Evolutionary conservation across 1,140 invertebrate species (phyloP).

Genomic region (Hycleus phaleratus): DNA sequence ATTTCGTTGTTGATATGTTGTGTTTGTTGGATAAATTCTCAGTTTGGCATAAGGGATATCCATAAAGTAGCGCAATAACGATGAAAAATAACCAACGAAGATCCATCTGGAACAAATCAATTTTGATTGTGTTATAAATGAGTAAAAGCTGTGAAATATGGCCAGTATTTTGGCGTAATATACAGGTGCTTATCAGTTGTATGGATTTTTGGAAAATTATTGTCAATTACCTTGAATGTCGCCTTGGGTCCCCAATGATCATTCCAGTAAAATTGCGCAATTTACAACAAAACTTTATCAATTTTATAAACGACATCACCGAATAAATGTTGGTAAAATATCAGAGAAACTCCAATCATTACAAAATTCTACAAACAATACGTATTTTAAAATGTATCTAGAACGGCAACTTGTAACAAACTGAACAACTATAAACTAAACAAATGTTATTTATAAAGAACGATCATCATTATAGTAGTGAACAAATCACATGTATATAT

Average conservation of each 20-base stretch:
- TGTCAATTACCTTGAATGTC: conserved; percentile 3
- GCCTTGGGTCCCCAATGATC: conserved; percentile 6
- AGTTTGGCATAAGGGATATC: not conserved
- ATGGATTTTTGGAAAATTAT: not conserved
- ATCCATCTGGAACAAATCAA: conserved; percentile 7
- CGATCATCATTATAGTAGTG: too few relatives aligned
- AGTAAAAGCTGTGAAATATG: not conserved
- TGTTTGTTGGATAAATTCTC: not conserved
- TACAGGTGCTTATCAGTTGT: too few relatives aligned
- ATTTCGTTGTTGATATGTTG: conserved; percentile 13
- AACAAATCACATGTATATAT: too few relatives aligned
- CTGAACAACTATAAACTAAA: not conserved
- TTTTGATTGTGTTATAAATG: conserved; percentile 9
- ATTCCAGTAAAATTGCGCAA: not conserved
- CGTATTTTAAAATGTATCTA: not conserved
- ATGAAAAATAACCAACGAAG: conserved; percentile 6
- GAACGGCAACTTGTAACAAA: conserved; percentile 1
- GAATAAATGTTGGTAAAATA: not conserved
- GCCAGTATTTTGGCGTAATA: too few relatives aligned
- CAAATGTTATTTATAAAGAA: too few relatives aligned
- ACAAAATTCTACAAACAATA: not conserved
- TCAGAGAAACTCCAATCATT: not conserved
- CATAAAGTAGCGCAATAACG: not conserved
- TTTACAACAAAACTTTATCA: not conserved
- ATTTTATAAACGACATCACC: conserved; percentile 9